Conservation (phyloP, 2,797 vertebrate species). For the Hydrolagus colliei region DNA sequence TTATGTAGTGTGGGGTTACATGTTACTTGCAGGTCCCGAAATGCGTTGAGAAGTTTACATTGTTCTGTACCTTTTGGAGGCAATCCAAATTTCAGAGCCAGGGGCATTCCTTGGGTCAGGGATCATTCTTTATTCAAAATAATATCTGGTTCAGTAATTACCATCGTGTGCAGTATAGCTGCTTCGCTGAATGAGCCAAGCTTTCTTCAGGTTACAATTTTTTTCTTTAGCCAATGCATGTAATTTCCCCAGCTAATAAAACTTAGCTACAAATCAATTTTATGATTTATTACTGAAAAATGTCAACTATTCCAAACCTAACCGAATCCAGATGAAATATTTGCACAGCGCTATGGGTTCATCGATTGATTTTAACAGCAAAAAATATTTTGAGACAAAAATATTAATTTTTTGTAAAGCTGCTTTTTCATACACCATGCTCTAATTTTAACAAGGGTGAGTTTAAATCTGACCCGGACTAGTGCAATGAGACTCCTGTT, state of each 20-base stretch:
- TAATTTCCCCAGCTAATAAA: neutral
- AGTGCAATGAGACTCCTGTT: neutral
- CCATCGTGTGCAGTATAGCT: neutral
- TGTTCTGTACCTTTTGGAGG: no score
- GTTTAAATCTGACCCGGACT: no score
- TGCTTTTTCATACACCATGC: constrained; percentile 21
- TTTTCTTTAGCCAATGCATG: neutral
- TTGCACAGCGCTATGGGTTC: neutral
- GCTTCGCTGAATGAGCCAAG: neutral
- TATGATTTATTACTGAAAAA: neutral
- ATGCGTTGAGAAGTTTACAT: no score
- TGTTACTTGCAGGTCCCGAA: no score
- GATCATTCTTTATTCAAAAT: constrained; percentile 43
- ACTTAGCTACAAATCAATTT: neutral
- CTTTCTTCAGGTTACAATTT: neutral
- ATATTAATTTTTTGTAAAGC: neutral
- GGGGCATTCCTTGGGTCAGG: constrained; percentile 37
- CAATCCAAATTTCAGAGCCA: constrained; percentile 14
- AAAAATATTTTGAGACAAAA: neutral
- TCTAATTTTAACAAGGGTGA: constrained; percentile 34
- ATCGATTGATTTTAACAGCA: no score
- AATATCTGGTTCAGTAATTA: neutral
- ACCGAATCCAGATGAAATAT: neutral
- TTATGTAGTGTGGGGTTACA: no score
- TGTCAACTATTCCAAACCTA: neutral